Evolutionary conservation across 2,113 vertebrate genomes (phyloP), one percentile per base, ranked within the genome.

Genomic region (Cettia cetti): DNA sequence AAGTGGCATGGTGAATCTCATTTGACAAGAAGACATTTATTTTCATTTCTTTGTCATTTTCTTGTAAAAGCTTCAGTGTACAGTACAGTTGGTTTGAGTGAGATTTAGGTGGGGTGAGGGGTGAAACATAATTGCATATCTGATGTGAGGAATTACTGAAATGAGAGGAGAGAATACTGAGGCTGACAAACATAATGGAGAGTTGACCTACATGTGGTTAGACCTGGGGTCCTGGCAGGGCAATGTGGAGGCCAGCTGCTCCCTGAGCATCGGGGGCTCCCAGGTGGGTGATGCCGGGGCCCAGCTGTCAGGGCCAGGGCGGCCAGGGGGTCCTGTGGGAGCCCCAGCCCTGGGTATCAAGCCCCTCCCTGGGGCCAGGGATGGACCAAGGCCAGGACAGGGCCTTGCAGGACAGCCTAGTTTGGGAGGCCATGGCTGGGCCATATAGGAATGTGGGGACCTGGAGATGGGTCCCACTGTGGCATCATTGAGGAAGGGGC

Each of bases 301-400:
- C 9, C 0, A 5, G 13, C 8, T 28, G 6, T 5, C 10, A 11
- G 8, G 5, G 28, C 4, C 8, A 21, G 35, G 19, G 22, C 22
- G 64, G 24, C 0, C 0, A 0, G 15, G 10, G 15, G 10, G 3
- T 7, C 24, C 20, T 3, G 5, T 1, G 1, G 40, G 14, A 87
- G 5, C 10, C 37, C 2, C 15, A 59, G 44, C 11, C 24, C 11
- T 2, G 0, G 11, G 5, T 37, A 27, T 6, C 1, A 1, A 35
- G 11, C 5, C 22, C 3, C 16, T 47, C 7, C 39, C 16, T 66
- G 26, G 10, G 13, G 7, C 66, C 2, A 5, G 37, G 31, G 13
- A 28, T 16, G 26, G 17, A 8, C 9, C 4, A 6, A 30, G n/a
- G 14, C 8, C 44, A 33, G 17, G 27, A n/a, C 3, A 14, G 19